These are phyloP conservation scores for Megalurothrips usitatus DNA, from an alignment of 2,888 invertebrate genomes.

Conservation along the genomic window DNA sequence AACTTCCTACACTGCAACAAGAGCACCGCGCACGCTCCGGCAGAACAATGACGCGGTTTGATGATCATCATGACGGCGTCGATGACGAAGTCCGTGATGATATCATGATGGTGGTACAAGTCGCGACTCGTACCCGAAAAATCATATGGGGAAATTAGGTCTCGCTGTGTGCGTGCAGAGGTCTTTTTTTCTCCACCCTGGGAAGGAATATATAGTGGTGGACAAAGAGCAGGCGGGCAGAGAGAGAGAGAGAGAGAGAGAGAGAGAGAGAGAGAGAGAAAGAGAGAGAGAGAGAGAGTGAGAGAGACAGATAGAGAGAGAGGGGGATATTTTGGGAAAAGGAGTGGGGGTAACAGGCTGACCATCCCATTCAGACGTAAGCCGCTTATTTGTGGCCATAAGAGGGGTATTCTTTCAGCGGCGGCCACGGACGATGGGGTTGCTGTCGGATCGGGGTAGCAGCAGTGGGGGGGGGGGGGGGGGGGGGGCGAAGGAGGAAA, in stretches of 20 bases:
- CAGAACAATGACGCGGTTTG: no score
- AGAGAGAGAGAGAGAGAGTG: background rate
- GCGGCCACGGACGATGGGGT: background rate
- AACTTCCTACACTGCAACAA: no score
- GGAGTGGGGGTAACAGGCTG: background rate
- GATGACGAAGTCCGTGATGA: no score
- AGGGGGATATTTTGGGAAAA: background rate
- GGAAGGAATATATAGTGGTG: background rate
- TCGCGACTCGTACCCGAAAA: no score
- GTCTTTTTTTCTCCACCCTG: background rate
- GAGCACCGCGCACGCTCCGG: no score
- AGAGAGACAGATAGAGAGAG: background rate
- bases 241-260: background rate
- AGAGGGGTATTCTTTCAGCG: conserved; percentile 20
- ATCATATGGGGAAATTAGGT: no score
- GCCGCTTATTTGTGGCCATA: conserved; percentile 22
- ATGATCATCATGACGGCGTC: no score
- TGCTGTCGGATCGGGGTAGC: background rate
- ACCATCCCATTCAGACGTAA: conserved; percentile 3
- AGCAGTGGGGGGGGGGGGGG: background rate
- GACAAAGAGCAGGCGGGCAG: background rate
- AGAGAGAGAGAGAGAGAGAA: background rate
- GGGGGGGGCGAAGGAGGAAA: background rate
- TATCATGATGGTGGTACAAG: no score
- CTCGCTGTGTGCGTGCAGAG: no score